A percentile compares a stretch with the other conserved stretches of the same genome.
These are phyloP conservation scores for Babylonia areolata DNA, from an alignment of 1,140 invertebrate genomes.

Conservation along the genomic window DNA sequence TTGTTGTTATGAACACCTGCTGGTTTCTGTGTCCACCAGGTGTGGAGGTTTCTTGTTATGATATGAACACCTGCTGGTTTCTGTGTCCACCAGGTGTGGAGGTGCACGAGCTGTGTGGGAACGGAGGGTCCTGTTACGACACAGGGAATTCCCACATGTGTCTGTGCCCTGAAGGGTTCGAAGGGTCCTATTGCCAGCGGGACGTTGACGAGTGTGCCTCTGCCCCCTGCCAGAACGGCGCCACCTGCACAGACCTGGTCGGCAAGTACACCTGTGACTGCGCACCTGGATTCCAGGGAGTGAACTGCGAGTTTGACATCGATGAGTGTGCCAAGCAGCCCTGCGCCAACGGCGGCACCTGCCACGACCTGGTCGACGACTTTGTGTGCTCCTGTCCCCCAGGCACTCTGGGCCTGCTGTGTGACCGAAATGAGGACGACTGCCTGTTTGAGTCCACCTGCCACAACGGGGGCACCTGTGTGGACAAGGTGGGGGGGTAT, in stretches of 20 bases:
- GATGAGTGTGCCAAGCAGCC: constrained; percentile 88
- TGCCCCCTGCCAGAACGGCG: constrained; percentile 94
- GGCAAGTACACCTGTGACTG: constrained; percentile 89
- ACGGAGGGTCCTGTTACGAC: constrained; percentile 93
- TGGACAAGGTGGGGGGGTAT: constrained; percentile 79
- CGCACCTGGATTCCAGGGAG: constrained; percentile 59
- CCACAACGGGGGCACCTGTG: constrained; percentile 83
- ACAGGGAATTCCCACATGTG: constrained; percentile 74
- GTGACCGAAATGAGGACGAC: constrained; percentile 79
- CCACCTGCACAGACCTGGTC: constrained; percentile 94
- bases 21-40: too few species aligned
- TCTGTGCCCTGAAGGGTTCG: constrained; percentile 62
- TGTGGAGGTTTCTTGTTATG: too few species aligned
- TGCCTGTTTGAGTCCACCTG: constrained; percentile 77
- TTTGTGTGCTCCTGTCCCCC: constrained; percentile 88
- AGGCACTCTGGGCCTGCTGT: constrained; percentile 76
- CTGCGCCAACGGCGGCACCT: constrained; percentile 91
- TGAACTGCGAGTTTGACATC: constrained; percentile 87
- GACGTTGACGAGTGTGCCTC: constrained; percentile 92
- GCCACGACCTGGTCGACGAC: constrained; percentile 76
- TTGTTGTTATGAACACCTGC: too few species aligned
- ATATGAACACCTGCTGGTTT: too few species aligned
- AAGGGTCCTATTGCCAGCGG: constrained; percentile 93
- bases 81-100: constrained; percentile 49
- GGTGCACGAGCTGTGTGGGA: constrained; percentile 86